Percentiles rank a stretch among this genome's conserved stretches.
Conservation (phyloP, 2,113 vertebrate genomes). For the Steatornis caripensis region DNA sequence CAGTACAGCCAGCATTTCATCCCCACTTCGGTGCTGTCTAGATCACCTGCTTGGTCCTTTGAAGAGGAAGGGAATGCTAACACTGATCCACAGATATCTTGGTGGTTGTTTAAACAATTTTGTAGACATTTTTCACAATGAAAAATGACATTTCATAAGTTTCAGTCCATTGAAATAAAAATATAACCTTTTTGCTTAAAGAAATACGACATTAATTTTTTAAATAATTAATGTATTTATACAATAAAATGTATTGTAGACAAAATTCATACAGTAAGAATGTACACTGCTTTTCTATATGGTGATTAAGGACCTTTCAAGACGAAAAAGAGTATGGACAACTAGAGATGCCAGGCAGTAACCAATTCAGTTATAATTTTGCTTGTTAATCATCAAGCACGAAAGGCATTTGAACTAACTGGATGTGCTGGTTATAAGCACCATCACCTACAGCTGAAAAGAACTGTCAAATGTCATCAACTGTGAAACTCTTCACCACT, state of each 20-base stretch:
- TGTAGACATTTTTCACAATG: background rate
- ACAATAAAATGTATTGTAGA: background rate
- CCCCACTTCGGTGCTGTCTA: background rate
- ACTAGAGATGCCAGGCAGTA: background rate
- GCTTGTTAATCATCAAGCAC: slow-evolving; percentile 37
- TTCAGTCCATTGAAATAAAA: background rate
- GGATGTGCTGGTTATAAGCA: slow-evolving; percentile 44
- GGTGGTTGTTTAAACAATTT: background rate
- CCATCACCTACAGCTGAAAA: slow-evolving; percentile 23
- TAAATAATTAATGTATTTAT: background rate
- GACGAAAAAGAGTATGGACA: background rate
- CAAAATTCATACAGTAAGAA: background rate
- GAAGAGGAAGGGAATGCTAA: background rate
- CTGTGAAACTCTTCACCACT: background rate
- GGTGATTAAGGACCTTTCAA: background rate
- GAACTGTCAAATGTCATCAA: slow-evolving; percentile 43
- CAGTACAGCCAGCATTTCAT: background rate
- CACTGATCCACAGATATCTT: background rate
- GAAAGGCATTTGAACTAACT: slow-evolving; percentile 33
- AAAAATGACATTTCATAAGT: background rate
- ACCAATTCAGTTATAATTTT: slow-evolving; percentile 25
- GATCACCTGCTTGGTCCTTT: background rate
- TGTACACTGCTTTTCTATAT: background rate
- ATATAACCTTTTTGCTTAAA: background rate
- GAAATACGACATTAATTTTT: background rate